Conservation (phyloP, 2,797 vertebrate species). For the Chiropotes sagulatus region DNA sequence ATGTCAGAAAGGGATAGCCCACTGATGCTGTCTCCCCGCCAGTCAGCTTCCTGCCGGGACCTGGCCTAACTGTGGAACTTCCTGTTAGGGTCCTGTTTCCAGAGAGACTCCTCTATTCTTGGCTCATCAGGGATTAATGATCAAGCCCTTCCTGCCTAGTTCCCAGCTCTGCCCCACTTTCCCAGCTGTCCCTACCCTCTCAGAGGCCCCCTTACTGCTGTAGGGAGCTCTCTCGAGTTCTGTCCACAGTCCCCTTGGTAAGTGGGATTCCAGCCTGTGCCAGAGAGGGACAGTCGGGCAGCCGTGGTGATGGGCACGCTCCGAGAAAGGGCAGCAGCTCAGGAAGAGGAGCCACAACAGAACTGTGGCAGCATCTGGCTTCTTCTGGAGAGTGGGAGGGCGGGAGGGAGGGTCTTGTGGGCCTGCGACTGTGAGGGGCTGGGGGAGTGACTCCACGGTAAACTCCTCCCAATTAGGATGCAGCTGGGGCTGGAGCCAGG, state of each 20-base stretch:
- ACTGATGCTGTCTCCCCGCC: neutral
- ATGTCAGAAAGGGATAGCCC: neutral
- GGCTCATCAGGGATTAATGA: neutral
- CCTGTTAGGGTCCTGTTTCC: neutral
- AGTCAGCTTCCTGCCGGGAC: neutral
- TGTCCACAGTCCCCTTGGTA: neutral
- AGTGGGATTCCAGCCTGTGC: neutral
- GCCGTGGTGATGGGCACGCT: neutral
- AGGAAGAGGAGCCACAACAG: neutral
- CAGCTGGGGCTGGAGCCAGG: conserved; percentile 88
- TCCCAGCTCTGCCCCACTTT: neutral
- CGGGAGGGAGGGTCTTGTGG: accelerated
- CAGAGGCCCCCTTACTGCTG: neutral
- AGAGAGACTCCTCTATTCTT: neutral
- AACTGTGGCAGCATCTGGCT: neutral
- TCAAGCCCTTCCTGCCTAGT: neutral
- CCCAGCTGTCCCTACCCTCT: neutral
- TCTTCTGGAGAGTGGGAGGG: neutral
- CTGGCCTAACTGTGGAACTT: neutral
- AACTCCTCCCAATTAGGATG: conserved; percentile 82
- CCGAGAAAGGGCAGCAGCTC: neutral
- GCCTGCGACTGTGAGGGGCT: neutral
- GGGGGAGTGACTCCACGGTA: neutral
- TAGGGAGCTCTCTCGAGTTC: neutral
- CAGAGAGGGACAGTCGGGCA: neutral